Percentiles rank a stretch among this genome's conserved stretches.
These are phyloP conservation scores for Silurus meridionalis DNA, from an alignment of 2,113 vertebrate species.

Conservation along the genomic window DNA sequence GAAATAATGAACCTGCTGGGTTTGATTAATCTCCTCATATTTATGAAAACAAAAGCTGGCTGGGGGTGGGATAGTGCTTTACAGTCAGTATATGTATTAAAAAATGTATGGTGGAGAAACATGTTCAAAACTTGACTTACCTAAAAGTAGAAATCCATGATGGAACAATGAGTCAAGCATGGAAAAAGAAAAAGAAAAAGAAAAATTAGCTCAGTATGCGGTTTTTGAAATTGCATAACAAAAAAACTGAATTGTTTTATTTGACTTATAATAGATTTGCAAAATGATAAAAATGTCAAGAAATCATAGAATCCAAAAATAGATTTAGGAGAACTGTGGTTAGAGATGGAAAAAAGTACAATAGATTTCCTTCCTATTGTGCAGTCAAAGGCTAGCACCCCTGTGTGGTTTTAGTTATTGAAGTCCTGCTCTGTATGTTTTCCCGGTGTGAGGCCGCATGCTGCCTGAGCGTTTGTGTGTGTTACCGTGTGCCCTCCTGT, in stretches of 20 bases:
- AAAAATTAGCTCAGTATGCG: slow-evolving; percentile 54
- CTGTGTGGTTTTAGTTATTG: slow-evolving; percentile 12
- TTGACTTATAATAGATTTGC: background rate
- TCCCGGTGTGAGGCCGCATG: slow-evolving; percentile 26
- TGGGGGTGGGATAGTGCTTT: background rate
- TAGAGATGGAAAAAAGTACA: background rate
- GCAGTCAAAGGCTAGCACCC: slow-evolving; percentile 4
- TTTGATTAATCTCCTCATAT: slow-evolving; percentile 28
- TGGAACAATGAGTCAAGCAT: slow-evolving; percentile 22
- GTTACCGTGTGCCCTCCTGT: slow-evolving; percentile 54
- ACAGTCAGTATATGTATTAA: background rate
- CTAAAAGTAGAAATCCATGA: slow-evolving; percentile 54
- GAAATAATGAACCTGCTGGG: slow-evolving; percentile 32
- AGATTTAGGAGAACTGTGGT: background rate
- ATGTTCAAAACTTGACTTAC: slow-evolving; percentile 56
- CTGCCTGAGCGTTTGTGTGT: slow-evolving; percentile 52
- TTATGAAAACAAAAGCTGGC: background rate
- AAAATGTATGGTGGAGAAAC: background rate
- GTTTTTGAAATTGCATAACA: background rate
- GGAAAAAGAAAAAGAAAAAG: slow-evolving; percentile 53
- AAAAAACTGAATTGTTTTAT: background rate
- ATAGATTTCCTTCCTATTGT: background rate
- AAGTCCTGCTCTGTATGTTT: slow-evolving; percentile 2
- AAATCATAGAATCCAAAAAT: background rate
- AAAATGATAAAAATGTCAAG: background rate